Evolutionary conservation across 1,140 invertebrate genomes (phyloP).

Genomic region (Metopolophium dirhodum): DNA sequence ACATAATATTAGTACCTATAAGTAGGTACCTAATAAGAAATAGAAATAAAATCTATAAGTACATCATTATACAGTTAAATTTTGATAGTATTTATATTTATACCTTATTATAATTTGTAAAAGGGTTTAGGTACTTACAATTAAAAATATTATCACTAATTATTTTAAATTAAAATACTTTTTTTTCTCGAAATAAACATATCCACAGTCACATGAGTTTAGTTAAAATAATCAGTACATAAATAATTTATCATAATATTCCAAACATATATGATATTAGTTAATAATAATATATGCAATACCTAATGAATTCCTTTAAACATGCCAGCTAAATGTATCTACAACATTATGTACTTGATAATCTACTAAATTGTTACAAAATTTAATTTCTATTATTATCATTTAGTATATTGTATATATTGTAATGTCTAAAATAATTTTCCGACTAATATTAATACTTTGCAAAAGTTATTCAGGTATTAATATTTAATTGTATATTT

Average conservation of each 20-base stretch:
- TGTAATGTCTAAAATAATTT: neutral
- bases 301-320: neutral
- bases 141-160: neutral
- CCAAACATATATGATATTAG: neutral
- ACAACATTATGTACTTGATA: neutral
- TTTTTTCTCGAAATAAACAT: neutral
- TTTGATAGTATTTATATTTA: neutral
- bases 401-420: neutral
- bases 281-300: neutral
- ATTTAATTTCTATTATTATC: neutral
- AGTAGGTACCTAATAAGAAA: too few relatives aligned
- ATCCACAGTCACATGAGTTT: neutral
- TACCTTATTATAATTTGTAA: neutral
- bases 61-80: neutral
- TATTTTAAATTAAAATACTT: neutral
- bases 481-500: neutral
- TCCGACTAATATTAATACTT: neutral
- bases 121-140: neutral
- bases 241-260: neutral
- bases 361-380: neutral
- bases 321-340: neutral
- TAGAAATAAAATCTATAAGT: too few relatives aligned
- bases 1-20: too few relatives aligned
- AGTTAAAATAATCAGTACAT: neutral
- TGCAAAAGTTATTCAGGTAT: neutral